A percentile compares a stretch with the other conserved stretches of the same genome.
phyloP scores from a whole-genome alignment of 2,888 invertebrate species.

The Hypselothyrea guttata region DNA sequence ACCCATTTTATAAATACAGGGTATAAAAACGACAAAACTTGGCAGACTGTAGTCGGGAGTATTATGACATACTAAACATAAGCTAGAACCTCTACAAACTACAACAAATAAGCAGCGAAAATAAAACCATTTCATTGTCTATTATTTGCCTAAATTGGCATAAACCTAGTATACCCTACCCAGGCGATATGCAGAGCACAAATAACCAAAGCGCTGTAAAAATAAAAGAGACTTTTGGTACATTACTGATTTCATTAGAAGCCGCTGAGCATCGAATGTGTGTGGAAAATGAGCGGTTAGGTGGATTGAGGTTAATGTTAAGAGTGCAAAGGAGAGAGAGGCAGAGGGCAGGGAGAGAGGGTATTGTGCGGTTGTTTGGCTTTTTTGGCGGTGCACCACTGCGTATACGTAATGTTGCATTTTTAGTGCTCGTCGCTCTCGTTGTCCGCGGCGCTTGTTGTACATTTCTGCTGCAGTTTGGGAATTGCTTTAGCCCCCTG shows the following conservation, averaged over 20 bases:
- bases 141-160: not conserved
- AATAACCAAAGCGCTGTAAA: not conserved
- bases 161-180: not conserved
- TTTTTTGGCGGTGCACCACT: slow-evolving; percentile 72
- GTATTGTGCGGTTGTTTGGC: slow-evolving; percentile 36
- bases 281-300: slow-evolving; percentile 5
- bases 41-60: too few species aligned
- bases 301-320: too few species aligned
- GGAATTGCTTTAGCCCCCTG: slow-evolving; percentile 61
- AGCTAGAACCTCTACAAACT: too few species aligned
- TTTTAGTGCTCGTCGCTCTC: slow-evolving; percentile 54
- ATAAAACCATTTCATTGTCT: too few species aligned
- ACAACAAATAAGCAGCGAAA: not conserved
- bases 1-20: too few species aligned
- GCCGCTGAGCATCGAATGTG: slow-evolving; percentile 32
- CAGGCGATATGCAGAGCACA: slow-evolving; percentile 10
- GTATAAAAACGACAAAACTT: too few species aligned
- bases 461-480: slow-evolving; percentile 77
- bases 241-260: slow-evolving; percentile 65
- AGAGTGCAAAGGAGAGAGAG: not conserved
- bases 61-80: too few species aligned
- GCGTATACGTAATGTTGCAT: slow-evolving; percentile 77
- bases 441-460: slow-evolving; percentile 73
- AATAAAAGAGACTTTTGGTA: slow-evolving; percentile 28
- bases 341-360: slow-evolving; percentile 1